Evolutionary conservation across 2,888 invertebrate genomes (phyloP), one percentile per base, ranked within the genome.

Genomic region (Carpatolechia fugitivella): DNA sequence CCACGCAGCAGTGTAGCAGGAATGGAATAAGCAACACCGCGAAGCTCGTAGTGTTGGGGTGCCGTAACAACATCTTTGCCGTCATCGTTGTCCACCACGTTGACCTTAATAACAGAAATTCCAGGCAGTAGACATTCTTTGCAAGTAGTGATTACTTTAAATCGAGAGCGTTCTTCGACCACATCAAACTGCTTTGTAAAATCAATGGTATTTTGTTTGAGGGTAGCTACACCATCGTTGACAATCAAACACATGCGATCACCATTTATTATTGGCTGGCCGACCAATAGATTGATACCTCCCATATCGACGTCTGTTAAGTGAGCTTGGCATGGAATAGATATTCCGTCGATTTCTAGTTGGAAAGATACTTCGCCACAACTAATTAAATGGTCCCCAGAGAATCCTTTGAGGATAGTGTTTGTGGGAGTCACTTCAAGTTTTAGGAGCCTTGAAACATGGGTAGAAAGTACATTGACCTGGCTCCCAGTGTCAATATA

Each of bases 1-100:
- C 66, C 67, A 1, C 65, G 58, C 0, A 70, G 61, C n/a, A 68
- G 40, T 0, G 66, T 66, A 3, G 64, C 65, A 1, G 68, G 66
- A 0, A 68, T 6, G 0, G 64, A 60, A 54, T 65, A 68, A 29
- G 67, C 55, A 0, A 60, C 55, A 0, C 60, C 66, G 6, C 56
- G 52, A 0, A 69, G 46, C 13, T 65, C 63, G 41, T 55, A 64
- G 36, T 67, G 65, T 10, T 56, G 62, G 0, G 66, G 46, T 4
- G 59, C 2, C 0, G 66, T 64, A 30, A 50, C 52, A 5, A 68
- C 60, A 14, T 64, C 51, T 10, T 62, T 58, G 7, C 40, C 38
- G 0, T 20, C 30, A 1, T 18, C 6, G 13, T 68, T 64, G 0
- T 53, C 60, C 5, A 60, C 8, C 4, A 68, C 16, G 0, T 5